Percentiles rank a stretch among this genome's conserved stretches.
phyloP scores from a whole-genome alignment of 2,113 vertebrate species.

The Phylloscopus whistleri region DNA sequence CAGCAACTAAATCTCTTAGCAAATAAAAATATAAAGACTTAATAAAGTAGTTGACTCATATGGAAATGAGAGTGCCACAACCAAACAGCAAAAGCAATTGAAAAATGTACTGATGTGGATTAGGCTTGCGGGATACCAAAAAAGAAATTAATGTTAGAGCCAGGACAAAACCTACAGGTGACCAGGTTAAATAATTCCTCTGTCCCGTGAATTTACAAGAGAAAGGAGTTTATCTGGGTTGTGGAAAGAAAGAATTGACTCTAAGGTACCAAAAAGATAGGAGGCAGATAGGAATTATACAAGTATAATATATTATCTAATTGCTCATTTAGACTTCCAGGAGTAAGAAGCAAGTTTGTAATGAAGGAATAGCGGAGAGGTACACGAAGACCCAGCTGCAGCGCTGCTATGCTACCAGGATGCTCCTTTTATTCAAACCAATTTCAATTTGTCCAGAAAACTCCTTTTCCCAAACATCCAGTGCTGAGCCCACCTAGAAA shows the following conservation, averaged over 20 bases:
- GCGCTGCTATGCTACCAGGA: not conserved
- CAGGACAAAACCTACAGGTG: not conserved
- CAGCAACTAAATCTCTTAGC: conserved; percentile 36
- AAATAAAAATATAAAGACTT: conserved; percentile 4
- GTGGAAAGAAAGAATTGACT: not conserved
- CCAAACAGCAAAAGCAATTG: not conserved
- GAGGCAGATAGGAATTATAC: not conserved
- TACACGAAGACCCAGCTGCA: not conserved
- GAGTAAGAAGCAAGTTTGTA: not conserved
- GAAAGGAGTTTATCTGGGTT: not conserved
- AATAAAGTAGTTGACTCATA: not conserved
- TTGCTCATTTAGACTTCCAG: not conserved
- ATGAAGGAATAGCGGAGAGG: not conserved
- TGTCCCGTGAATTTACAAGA: not conserved
- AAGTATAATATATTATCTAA: not conserved
- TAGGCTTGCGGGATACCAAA: not conserved
- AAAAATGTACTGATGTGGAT: not conserved
- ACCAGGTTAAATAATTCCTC: not conserved
- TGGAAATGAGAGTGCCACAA: not conserved
- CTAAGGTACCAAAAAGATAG: not conserved
- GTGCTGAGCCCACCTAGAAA: not conserved
- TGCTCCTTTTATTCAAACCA: not conserved
- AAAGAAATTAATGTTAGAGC: not conserved
- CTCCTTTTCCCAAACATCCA: not conserved
- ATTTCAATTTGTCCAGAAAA: not conserved